phyloP scores from a whole-genome alignment of 2,888 invertebrate genomes.

The Cheilosia urbana region DNA sequence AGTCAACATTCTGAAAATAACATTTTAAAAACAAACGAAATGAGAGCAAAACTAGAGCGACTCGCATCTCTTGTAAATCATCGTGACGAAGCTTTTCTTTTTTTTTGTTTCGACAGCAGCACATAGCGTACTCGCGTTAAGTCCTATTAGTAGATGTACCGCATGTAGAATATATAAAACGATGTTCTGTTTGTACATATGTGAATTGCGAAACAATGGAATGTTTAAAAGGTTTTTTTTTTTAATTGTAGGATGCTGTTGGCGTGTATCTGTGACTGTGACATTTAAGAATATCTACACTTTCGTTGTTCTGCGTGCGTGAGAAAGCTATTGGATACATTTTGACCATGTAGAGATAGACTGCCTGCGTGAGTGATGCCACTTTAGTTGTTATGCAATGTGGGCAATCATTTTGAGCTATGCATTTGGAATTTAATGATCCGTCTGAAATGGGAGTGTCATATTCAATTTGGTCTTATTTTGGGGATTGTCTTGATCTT shows the following conservation, averaged over 20 bases:
- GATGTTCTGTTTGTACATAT: conserved; percentile 5
- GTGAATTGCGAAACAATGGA: conserved; percentile 54
- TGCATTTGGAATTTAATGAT: no score
- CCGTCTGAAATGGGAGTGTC: no score
- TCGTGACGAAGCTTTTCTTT: conserved; percentile 33
- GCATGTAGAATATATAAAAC: neutral
- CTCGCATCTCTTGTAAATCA: conserved; percentile 59
- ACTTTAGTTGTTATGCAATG: no score
- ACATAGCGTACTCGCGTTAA: conserved; percentile 29
- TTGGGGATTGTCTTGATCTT: no score
- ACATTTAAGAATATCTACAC: conserved; percentile 34
- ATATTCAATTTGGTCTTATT: no score
- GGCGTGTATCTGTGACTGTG: conserved; percentile 31
- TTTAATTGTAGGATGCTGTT: conserved; percentile 16
- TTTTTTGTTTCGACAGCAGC: neutral
- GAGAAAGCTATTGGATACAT: conserved; percentile 1
- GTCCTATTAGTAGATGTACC: neutral
- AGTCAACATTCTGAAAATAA: conserved; percentile 53
- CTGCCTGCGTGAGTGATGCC: no score
- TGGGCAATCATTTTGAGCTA: no score
- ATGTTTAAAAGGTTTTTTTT: conserved; percentile 40
- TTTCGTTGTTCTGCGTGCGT: neutral
- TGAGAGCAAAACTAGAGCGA: conserved; percentile 11
- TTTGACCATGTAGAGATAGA: neutral
- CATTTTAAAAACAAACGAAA: conserved; percentile 41